phyloP scores from a whole-genome alignment of 2,797 vertebrate species.

The Neosalanx taihuensis region DNA sequence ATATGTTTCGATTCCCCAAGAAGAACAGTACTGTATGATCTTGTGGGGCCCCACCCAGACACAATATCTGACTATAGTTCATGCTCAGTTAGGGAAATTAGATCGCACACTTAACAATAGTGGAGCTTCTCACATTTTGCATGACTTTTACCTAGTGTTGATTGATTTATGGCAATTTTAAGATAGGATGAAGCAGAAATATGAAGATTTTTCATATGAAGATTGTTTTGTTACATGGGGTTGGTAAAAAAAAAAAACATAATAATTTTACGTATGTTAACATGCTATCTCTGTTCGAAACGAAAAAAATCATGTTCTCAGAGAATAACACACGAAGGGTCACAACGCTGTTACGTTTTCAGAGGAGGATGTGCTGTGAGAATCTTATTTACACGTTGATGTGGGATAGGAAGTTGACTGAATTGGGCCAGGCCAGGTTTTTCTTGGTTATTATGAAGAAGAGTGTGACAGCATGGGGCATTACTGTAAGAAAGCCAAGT shows the following conservation, averaged over 20 bases:
- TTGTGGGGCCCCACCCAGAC: conserved; percentile 30
- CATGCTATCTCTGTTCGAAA: conserved; percentile 53
- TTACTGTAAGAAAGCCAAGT: neutral
- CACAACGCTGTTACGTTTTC: conserved; percentile 7
- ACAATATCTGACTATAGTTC: conserved; percentile 4
- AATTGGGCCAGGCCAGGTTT: neutral
- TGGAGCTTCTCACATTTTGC: conserved; percentile 59
- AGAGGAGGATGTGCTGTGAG: conserved; percentile 26
- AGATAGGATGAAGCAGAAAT: conserved; percentile 17
- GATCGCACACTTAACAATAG: conserved; percentile 36
- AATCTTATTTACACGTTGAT: conserved; percentile 1
- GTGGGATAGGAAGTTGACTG: neutral
- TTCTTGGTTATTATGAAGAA: conserved; percentile 1
- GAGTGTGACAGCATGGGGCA: neutral
- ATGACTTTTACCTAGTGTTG: conserved; percentile 47
- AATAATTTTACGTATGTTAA: conserved; percentile 25
- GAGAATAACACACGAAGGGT: conserved; percentile 36
- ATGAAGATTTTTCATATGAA: conserved; percentile 38
- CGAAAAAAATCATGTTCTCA: conserved; percentile 7
- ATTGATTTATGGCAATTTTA: conserved; percentile 41
- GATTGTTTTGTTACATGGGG: neutral
- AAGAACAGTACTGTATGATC: conserved; percentile 38
- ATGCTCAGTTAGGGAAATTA: conserved; percentile 36
- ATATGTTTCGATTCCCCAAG: neutral
- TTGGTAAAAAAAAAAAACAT: conserved; percentile 43